A percentile compares a stretch with the other conserved stretches of the same genome.
These are phyloP conservation scores for Cancer borealis DNA, from an alignment of 2,888 invertebrate species.

Conservation along the genomic window DNA sequence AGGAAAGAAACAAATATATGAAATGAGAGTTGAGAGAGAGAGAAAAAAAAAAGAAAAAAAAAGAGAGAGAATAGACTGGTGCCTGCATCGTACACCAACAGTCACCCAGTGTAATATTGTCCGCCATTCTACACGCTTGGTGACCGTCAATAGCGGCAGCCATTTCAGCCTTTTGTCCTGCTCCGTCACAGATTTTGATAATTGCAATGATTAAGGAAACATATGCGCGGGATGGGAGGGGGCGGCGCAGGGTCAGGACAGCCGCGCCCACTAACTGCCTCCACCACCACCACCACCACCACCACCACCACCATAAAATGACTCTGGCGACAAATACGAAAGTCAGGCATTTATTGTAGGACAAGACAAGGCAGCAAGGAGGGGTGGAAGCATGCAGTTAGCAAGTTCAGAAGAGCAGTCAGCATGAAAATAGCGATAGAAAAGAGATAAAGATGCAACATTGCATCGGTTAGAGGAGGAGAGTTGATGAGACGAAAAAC, in stretches of 20 bases:
- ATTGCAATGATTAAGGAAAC: constrained; percentile 67
- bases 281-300: neutral
- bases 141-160: neutral
- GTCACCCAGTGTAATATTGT: constrained; percentile 38
- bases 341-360: neutral
- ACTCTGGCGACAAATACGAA: neutral
- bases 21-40: neutral
- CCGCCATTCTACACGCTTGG: constrained; percentile 40
- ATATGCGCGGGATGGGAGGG: constrained; percentile 58
- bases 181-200: constrained; percentile 62
- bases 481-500: too few species aligned
- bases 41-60: neutral
- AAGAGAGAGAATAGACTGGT: neutral
- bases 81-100: constrained; percentile 5
- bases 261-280: neutral
- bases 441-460: too few species aligned
- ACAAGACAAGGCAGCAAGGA: too few species aligned
- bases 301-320: neutral
- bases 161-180: constrained; percentile 55
- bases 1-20: neutral
- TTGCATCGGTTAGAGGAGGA: too few species aligned
- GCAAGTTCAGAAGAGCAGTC: too few species aligned
- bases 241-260: neutral
- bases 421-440: too few species aligned
- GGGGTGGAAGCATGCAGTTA: too few species aligned